Evolutionary conservation across 2,113 vertebrate genomes (phyloP), one percentile per base, ranked within the genome.

Genomic region (Procavia capensis): DNA sequence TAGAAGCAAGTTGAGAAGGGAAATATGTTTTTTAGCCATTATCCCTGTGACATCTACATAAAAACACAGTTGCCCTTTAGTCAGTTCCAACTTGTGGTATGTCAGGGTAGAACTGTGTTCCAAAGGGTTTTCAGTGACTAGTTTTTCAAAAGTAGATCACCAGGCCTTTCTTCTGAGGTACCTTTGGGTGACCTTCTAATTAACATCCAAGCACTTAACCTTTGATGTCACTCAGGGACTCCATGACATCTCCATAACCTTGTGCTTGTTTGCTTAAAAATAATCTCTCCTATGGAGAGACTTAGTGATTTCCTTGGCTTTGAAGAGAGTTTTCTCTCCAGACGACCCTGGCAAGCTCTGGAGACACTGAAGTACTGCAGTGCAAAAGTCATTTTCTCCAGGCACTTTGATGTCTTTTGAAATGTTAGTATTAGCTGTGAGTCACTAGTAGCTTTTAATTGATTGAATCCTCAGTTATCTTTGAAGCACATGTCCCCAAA

Each of bases 331-430:
- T 1, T 54, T 83, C n/a, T 78, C 31, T 79, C 59, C 57, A n/a
- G 66, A 6, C 7, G 66, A 6, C 59, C 57, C 76, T 4, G 31
- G 22, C 59, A 94, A 93, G 39, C 31, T 41, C 25, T 29, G n/a
- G 39, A 10, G 31, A 50, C 50, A 13, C 43, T 90, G 45, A 84
- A 86, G 45, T n/a, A 70, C 25, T 89, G 4, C 36, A 45, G 5
- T 50, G 27, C 45, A 36, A 43, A 87, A 81, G 41, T n/a, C 61
- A 50, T 17, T 84, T 91, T 91, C 86, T 92, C 47, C 29, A 29
- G 57, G n/a, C 13, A 68, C 16, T 80, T 78, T 61, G 50, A 85
- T n/a, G 17, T 81, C 36, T 66, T 97, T 90, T 90, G 84, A 96
- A 94, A 96, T 95, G 57, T 76, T 96, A 88, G 70, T 93, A 20